Percentiles rank a stretch among this genome's conserved stretches.
Evolutionary conservation across 2,888 invertebrate species (phyloP).

Genomic region (Pasiphila rectangulata): DNA sequence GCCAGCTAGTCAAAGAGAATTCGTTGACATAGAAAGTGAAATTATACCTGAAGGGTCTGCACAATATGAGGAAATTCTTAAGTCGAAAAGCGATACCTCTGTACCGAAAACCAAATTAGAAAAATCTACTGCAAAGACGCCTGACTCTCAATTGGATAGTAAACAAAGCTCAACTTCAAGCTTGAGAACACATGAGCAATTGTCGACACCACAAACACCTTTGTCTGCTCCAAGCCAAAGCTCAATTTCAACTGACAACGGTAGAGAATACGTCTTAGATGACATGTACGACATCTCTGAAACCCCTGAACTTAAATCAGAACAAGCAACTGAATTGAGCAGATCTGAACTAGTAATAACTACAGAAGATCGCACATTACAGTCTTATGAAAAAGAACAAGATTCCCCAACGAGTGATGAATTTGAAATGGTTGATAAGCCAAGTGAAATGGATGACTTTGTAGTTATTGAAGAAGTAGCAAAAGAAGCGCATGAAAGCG

Average conservation of each 20-base stretch:
- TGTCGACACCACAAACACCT: slow-evolving; percentile 82
- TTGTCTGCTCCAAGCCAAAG: slow-evolving; percentile 83
- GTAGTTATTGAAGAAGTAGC: slow-evolving; percentile 94
- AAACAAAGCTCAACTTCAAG: slow-evolving; percentile 82
- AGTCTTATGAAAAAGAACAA: slow-evolving; percentile 78
- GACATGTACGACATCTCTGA: slow-evolving; percentile 81
- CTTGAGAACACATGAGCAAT: slow-evolving; percentile 76
- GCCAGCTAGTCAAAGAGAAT: slow-evolving; percentile 74
- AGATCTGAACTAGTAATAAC: slow-evolving; percentile 82
- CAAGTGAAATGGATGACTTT: slow-evolving; percentile 92
- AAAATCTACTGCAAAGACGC: slow-evolving; percentile 64
- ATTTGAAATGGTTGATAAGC: slow-evolving; percentile 93
- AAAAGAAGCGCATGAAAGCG: slow-evolving; percentile 91
- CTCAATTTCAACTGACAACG: slow-evolving; percentile 84
- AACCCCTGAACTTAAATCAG: slow-evolving; percentile 80
- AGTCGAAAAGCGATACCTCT: slow-evolving; percentile 75
- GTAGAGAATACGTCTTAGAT: slow-evolving; percentile 82
- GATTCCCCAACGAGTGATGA: slow-evolving; percentile 92
- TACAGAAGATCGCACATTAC: slow-evolving; percentile 80
- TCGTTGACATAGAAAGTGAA: slow-evolving; percentile 72
- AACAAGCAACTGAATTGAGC: slow-evolving; percentile 67
- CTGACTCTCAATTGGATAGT: slow-evolving; percentile 67
- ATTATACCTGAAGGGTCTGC: slow-evolving; percentile 67
- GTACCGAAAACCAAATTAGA: slow-evolving; percentile 75
- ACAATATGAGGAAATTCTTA: slow-evolving; percentile 75